These are phyloP conservation scores for Megaustenia siamemsis DNA, from an alignment of 2,888 invertebrate genomes.

Conservation along the genomic window DNA sequence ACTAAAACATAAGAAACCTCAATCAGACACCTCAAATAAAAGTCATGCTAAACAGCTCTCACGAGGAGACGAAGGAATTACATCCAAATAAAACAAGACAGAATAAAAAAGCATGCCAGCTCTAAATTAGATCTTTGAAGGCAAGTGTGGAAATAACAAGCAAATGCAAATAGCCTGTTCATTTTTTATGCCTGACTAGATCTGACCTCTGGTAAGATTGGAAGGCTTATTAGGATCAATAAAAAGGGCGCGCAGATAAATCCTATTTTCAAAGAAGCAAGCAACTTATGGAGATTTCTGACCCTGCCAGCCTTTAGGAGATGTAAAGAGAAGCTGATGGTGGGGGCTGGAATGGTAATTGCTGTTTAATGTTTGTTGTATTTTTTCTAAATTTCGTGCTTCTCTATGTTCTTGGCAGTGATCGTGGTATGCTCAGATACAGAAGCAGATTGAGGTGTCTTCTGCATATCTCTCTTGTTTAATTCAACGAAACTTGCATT, in stretches of 20 bases:
- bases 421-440: neutral
- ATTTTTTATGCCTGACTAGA: neutral
- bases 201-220: neutral
- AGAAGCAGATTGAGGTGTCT: too few relatives aligned
- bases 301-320: neutral
- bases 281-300: slow-evolving; percentile 3
- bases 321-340: neutral
- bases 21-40: too few relatives aligned
- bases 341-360: slow-evolving; percentile 1
- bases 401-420: neutral
- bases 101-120: too few relatives aligned
- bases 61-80: too few relatives aligned
- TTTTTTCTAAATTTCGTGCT: neutral
- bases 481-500: neutral
- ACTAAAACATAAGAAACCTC: too few relatives aligned
- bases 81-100: too few relatives aligned
- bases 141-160: neutral
- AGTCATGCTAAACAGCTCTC: too few relatives aligned
- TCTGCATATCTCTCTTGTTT: neutral
- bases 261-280: neutral
- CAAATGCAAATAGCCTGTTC: slow-evolving; percentile 14
- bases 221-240: slow-evolving; percentile 15
- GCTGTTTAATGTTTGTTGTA: neutral
- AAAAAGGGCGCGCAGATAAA: slow-evolving; percentile 1
- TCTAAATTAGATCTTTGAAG: neutral